Percentiles rank a stretch among this genome's conserved stretches.
These are phyloP conservation scores for Gadus macrocephalus DNA, from an alignment of 2,113 vertebrate species.

Conservation along the genomic window DNA sequence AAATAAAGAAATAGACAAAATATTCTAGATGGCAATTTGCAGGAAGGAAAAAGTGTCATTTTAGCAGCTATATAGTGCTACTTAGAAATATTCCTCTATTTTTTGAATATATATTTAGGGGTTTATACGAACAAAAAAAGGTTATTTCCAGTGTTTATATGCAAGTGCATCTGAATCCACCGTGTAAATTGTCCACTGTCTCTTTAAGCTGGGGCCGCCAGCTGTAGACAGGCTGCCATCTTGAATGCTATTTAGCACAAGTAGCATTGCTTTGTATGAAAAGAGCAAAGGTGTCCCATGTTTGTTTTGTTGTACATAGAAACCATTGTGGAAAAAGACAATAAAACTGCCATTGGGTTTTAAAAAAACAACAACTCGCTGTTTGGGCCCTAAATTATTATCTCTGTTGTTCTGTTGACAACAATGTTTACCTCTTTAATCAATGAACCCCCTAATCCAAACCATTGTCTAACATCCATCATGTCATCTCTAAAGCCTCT, in stretches of 20 bases:
- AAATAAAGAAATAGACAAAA: slow-evolving; percentile 93
- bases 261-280: slow-evolving; percentile 85
- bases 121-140: slow-evolving; percentile 87
- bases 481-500: too few species aligned
- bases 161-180: slow-evolving; percentile 88
- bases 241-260: slow-evolving; percentile 72
- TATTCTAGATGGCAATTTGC: slow-evolving; percentile 90
- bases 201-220: slow-evolving; percentile 67
- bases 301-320: slow-evolving; percentile 91
- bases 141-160: slow-evolving; percentile 76
- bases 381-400: slow-evolving; percentile 86
- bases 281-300: slow-evolving; percentile 73
- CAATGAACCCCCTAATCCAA: too few species aligned
- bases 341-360: slow-evolving; percentile 73
- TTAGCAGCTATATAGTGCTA: slow-evolving; percentile 70
- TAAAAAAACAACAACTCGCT: slow-evolving; percentile 43
- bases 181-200: slow-evolving; percentile 86
- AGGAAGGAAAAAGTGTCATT: slow-evolving; percentile 80
- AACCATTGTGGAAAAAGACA: slow-evolving; percentile 83
- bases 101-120: slow-evolving; percentile 89
- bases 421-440: slow-evolving; percentile 66
- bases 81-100: slow-evolving; percentile 88
- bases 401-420: slow-evolving; percentile 33
- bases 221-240: slow-evolving; percentile 22
- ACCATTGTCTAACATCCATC: too few species aligned